phyloP scores from a whole-genome alignment of 1,140 invertebrate species.

The Plutomurus gul region DNA sequence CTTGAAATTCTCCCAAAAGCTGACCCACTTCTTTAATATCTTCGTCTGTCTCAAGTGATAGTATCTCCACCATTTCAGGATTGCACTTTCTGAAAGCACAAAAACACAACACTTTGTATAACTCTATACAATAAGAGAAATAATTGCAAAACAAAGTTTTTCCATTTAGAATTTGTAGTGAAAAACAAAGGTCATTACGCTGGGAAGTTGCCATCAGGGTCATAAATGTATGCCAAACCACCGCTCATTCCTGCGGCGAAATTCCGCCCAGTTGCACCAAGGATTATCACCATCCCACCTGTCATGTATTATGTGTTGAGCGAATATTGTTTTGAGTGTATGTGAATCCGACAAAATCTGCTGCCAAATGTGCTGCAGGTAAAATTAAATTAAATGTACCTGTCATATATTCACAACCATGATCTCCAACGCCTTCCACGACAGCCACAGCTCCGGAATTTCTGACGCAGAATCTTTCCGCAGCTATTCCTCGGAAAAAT shows the following conservation, averaged over 20 bases:
- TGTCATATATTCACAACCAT: conserved; percentile 99
- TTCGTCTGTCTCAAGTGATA: conserved; percentile 75
- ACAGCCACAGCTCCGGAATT: conserved; percentile 95
- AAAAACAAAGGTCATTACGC: not conserved
- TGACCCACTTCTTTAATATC: conserved; percentile 80
- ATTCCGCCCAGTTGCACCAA: conserved; percentile 93
- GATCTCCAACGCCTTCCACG: conserved; percentile 92
- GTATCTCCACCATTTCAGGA: conserved; percentile 84
- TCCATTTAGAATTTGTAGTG: not conserved
- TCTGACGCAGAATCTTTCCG: conserved; percentile 96
- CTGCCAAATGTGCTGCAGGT: too few relatives aligned
- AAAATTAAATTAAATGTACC: conserved; percentile 89
- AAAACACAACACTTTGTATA: not conserved
- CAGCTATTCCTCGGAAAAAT: conserved; percentile 94
- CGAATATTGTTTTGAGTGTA: too few relatives aligned
- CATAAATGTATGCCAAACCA: conserved; percentile 94
- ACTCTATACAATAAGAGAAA: conserved; percentile 47
- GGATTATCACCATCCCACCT: conserved; percentile 85
- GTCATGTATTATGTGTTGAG: too few relatives aligned
- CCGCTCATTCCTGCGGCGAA: conserved; percentile 99
- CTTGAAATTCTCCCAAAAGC: conserved; percentile 82
- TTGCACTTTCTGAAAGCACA: conserved; percentile 76
- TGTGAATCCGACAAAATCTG: too few relatives aligned
- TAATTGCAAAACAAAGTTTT: not conserved
- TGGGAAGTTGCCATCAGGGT: conserved; percentile 58